phyloP scores from a whole-genome alignment of 2,888 invertebrate genomes.

The Conchocele bisecta region DNA sequence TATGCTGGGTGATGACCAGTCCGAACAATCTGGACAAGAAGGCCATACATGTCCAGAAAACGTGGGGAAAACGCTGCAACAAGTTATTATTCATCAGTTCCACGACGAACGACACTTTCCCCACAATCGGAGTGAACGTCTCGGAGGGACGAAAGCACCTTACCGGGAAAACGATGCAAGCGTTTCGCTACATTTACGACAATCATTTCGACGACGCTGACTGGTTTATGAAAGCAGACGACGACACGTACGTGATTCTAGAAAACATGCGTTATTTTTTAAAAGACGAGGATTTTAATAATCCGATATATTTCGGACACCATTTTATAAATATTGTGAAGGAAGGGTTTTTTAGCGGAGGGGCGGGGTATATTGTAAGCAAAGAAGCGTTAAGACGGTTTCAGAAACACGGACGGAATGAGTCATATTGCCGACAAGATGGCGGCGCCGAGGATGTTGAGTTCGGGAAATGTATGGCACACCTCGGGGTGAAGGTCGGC shows the following conservation, averaged over 20 bases:
- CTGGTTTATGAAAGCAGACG: slow-evolving; percentile 99
- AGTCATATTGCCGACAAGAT: slow-evolving; percentile 54
- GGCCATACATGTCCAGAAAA: slow-evolving; percentile 94
- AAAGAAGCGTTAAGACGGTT: slow-evolving; percentile 89
- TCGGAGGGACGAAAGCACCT: slow-evolving; percentile 93
- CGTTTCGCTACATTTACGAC: slow-evolving; percentile 93
- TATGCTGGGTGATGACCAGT: slow-evolving; percentile 98
- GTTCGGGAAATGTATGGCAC: slow-evolving; percentile 74
- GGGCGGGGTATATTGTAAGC: slow-evolving; percentile 94
- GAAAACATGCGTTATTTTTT: slow-evolving; percentile 90
- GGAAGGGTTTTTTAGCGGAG: slow-evolving; percentile 83
- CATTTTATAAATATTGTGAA: slow-evolving; percentile 64
- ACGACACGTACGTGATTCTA: slow-evolving; percentile 97
- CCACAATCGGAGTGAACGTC: slow-evolving; percentile 88
- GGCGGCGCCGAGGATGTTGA: slow-evolving; percentile 76
- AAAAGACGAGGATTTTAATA: slow-evolving; percentile 88
- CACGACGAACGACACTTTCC: slow-evolving; percentile 87
- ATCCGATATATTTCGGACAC: slow-evolving; percentile 90
- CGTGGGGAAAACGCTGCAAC: slow-evolving; percentile 85
- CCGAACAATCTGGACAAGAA: slow-evolving; percentile 94
- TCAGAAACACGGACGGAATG: slow-evolving; percentile 84
- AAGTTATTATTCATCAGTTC: slow-evolving; percentile 82
- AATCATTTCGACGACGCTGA: slow-evolving; percentile 92
- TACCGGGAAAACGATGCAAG: slow-evolving; percentile 98
- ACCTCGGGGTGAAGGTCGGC: slow-evolving; percentile 66